phyloP scores from a whole-genome alignment of 2,888 invertebrate genomes.

The Eulithis testata region DNA sequence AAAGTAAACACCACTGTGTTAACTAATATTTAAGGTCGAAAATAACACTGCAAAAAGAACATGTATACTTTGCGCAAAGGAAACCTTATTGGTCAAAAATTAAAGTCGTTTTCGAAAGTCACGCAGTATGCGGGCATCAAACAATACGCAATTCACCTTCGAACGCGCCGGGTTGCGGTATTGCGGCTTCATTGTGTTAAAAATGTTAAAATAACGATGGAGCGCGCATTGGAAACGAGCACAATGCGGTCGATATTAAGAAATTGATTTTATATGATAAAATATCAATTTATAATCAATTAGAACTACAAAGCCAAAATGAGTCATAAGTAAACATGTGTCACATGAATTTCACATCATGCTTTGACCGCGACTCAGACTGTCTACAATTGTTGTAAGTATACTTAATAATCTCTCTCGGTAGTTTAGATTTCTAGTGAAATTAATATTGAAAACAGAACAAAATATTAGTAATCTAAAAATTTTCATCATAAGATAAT shows the following conservation, averaged over 20 bases:
- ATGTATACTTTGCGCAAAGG: constrained; percentile 64
- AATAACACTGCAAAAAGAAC: constrained; percentile 41
- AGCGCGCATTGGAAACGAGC: constrained; percentile 72
- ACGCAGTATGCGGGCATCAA: constrained; percentile 77
- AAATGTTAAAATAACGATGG: constrained; percentile 81
- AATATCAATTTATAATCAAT: constrained; percentile 51
- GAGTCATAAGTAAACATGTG: neutral
- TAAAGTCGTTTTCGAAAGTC: constrained; percentile 80
- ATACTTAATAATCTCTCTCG: too few relatives aligned
- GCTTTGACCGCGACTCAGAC: too few relatives aligned
- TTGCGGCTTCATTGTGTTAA: constrained; percentile 84
- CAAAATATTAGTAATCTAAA: constrained; percentile 34
- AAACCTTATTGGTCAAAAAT: constrained; percentile 76
- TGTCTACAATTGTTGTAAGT: too few relatives aligned
- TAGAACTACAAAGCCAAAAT: neutral
- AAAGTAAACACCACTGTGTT: constrained; percentile 49
- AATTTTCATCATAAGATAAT: constrained; percentile 39
- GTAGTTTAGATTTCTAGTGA: too few relatives aligned
- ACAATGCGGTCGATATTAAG: constrained; percentile 69
- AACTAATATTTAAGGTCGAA: constrained; percentile 46
- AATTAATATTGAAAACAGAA: neutral
- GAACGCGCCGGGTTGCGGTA: constrained; percentile 82
- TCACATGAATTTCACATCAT: too few relatives aligned
- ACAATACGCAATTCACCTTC: constrained; percentile 85
- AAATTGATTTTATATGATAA: constrained; percentile 58